Base-by-base conservation (phyloP, 1,140 invertebrate species). In the Vollenhovia emeryi region DNA sequence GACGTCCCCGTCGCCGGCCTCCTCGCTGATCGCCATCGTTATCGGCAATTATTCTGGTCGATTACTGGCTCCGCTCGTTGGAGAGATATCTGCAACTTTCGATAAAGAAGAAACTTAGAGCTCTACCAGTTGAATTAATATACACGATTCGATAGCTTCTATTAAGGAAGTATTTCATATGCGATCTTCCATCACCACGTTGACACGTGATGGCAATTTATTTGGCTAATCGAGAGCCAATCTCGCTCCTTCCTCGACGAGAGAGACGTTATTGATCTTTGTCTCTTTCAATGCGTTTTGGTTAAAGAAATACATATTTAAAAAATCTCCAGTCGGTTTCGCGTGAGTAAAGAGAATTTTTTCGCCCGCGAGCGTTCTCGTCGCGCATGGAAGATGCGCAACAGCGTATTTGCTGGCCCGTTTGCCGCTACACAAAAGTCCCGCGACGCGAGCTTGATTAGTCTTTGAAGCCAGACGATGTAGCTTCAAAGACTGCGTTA, bases 21-120 rank as follows among this genome's bases (percentile, higher is more conserved):
- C 87, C 40, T 88, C 87, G 3, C 71, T 33, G 62, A 62, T 62
- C 64, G 87, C 80, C 87, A 89, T 89, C 8, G 55, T 88, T 76
- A 40, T 74, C 27, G 40, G 36, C 11, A 27, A 13, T 55, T 57
- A 36, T 30, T 0, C n/a, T 8, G 5, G 36, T 48, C 8, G 43
- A 62, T 76, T 84, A 43, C 45, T 18, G 18, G 21, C 57, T 15
- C 24, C 18, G 13, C 8, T 30, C 8, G 9, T 30, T n/a, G 33
- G n/a, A 30, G 9, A 45, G 11, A 15, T 52, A 52, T 48, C 55
- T 30, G 36, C 27, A n/a, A 74, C 75, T 80, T 33, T 2, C 0
- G 21, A 50, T 24, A 40, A 27, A 18, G 48, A 13, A 27, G 33
- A 62, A 21, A 11, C 13, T 64, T 36, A 13, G 2, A 24, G 0